phyloP scores from a whole-genome alignment of 2,113 vertebrate species.

The Oreocharis arfaki region DNA sequence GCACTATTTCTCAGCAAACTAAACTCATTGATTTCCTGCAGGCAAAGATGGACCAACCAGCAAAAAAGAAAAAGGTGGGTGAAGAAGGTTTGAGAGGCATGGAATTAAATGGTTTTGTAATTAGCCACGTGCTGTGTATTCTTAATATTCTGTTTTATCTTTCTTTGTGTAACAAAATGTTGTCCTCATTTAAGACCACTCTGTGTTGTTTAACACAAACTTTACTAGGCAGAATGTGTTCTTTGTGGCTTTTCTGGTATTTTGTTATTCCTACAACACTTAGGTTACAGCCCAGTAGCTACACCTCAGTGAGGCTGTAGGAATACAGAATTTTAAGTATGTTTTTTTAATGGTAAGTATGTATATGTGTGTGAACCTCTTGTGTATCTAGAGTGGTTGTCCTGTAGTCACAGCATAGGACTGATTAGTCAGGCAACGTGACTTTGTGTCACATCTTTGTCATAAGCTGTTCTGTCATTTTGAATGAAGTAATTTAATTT shows the following conservation, averaged over 20 bases:
- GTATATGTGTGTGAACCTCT: background rate
- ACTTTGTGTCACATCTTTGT: background rate
- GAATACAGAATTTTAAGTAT: background rate
- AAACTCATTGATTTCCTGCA: slow-evolving; percentile 99
- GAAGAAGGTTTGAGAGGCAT: background rate
- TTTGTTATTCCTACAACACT: background rate
- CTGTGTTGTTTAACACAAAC: background rate
- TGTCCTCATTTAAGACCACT: background rate
- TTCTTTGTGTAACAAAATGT: background rate
- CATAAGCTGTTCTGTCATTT: slow-evolving; percentile 8
- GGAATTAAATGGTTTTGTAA: background rate
- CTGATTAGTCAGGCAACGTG: background rate
- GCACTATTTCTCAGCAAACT: slow-evolving; percentile 98
- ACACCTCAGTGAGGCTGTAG: background rate
- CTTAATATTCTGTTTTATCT: background rate
- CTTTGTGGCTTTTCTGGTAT: background rate
- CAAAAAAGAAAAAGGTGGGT: slow-evolving; percentile 98
- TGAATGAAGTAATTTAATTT: slow-evolving; percentile 9
- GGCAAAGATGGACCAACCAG: slow-evolving; percentile 97
- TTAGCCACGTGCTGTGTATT: background rate
- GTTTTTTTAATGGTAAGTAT: background rate
- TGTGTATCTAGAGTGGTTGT: background rate
- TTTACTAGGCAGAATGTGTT: background rate
- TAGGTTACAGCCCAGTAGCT: background rate
- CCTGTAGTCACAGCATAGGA: background rate